phyloP scores from a whole-genome alignment of 1,140 invertebrate genomes.

The Riptortus pedestris region DNA sequence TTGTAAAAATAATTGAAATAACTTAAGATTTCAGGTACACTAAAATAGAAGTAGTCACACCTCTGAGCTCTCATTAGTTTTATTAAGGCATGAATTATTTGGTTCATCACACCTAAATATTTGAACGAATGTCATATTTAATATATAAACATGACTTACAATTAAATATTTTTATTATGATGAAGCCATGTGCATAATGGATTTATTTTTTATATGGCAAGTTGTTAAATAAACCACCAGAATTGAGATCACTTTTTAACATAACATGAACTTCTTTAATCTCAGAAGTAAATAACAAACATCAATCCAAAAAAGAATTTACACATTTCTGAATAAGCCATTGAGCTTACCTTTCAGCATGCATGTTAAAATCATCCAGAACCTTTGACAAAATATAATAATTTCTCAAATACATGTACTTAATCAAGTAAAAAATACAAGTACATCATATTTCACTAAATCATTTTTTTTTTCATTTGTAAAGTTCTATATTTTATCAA shows the following conservation, averaged over 20 bases:
- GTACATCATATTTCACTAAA: no score
- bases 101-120: constrained; percentile 12
- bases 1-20: constrained; percentile 15
- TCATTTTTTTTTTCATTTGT: no score
- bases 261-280: no score
- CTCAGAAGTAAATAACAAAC: no score
- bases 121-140: constrained; percentile 25
- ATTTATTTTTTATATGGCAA: constrained; percentile 26
- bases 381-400: no score
- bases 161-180: constrained; percentile 26
- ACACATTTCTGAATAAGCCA: no score
- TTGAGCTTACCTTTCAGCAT: no score
- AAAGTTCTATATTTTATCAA: no score
- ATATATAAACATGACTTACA: constrained; percentile 24
- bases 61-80: constrained; percentile 17
- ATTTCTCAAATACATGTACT: no score
- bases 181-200: constrained; percentile 22
- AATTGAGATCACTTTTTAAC: constrained; percentile 29
- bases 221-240: constrained; percentile 26
- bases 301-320: no score
- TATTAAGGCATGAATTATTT: constrained; percentile 24
- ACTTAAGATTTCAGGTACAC: constrained; percentile 25
- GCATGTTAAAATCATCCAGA: no score
- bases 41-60: constrained; percentile 19
- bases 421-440: no score